A percentile compares a stretch with the other conserved stretches of the same genome.
Conservation (phyloP, 1,140 invertebrate genomes). For the Caerostris extrusa region DNA sequence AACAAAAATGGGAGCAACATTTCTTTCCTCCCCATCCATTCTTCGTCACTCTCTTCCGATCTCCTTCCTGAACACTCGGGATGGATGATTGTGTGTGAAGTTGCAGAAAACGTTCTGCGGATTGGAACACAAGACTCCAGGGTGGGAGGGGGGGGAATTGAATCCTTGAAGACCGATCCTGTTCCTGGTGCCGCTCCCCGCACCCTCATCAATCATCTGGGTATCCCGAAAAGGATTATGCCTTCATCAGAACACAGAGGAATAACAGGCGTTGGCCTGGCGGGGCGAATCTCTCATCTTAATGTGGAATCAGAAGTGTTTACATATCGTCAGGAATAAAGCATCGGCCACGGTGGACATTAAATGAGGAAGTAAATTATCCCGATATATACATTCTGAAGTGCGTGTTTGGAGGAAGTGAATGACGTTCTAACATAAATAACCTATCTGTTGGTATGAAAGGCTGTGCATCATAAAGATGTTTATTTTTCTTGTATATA, state of each 20-base stretch:
- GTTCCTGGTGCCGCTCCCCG: not conserved
- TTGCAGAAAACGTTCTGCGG: conserved; percentile 21
- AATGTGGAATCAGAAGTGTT: not conserved
- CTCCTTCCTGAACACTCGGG: not conserved
- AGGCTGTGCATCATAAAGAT: no score
- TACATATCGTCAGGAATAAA: not conserved
- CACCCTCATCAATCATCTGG: conserved; percentile 65
- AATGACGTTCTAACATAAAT: no score
- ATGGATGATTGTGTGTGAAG: conserved; percentile 40
- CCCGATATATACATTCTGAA: no score
- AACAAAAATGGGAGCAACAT: not conserved
- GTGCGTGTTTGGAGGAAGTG: no score
- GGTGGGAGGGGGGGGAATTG: not conserved
- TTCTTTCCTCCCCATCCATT: conserved; percentile 2
- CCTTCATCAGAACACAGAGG: conserved; percentile 58
- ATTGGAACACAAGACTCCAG: conserved; percentile 61
- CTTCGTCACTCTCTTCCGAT: conserved; percentile 21
- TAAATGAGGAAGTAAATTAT: not conserved
- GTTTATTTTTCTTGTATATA: no score
- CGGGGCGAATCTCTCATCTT: conserved; percentile 48
- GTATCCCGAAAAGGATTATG: conserved; percentile 57
- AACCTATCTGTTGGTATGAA: no score
- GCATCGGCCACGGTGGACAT: not conserved
- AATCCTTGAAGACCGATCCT: not conserved
- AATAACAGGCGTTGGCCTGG: not conserved